These are phyloP conservation scores for Pomacea maculata DNA, from an alignment of 1,140 invertebrate species.

Conservation along the genomic window DNA sequence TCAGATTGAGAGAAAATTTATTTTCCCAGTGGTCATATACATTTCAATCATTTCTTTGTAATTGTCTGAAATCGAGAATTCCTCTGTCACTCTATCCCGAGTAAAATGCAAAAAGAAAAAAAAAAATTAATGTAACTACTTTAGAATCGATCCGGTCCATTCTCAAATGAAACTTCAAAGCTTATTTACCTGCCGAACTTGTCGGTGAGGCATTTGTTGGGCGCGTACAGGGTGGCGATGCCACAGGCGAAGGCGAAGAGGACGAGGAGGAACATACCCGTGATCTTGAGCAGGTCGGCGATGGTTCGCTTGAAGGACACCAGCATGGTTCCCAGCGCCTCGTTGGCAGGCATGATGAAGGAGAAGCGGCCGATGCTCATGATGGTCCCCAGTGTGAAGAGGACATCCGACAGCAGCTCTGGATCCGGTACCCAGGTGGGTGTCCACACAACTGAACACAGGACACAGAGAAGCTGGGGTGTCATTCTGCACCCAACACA, in stretches of 20 bases:
- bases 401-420: constrained; percentile 45
- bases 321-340: constrained; percentile 52
- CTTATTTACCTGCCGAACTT: constrained; percentile 36
- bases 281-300: constrained; percentile 42
- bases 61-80: no score
- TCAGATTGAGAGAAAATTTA: no score
- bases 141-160: no score
- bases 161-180: no score
- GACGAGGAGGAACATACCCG: constrained; percentile 48
- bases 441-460: constrained; percentile 39
- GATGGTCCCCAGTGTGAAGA: constrained; percentile 48
- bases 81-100: no score
- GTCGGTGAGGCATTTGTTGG: constrained; percentile 39
- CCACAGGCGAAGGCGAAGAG: constrained; percentile 51
- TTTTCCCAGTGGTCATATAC: no score
- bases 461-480: not conserved
- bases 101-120: no score
- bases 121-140: no score
- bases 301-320: constrained; percentile 49
- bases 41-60: no score
- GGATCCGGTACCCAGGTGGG: constrained; percentile 49
- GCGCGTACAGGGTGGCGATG: constrained; percentile 44
- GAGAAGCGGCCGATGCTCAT: constrained; percentile 47
- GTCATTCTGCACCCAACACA: no score
- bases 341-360: constrained; percentile 55